phyloP scores from a whole-genome alignment of 2,113 vertebrate genomes.

The Alethe diademata region DNA sequence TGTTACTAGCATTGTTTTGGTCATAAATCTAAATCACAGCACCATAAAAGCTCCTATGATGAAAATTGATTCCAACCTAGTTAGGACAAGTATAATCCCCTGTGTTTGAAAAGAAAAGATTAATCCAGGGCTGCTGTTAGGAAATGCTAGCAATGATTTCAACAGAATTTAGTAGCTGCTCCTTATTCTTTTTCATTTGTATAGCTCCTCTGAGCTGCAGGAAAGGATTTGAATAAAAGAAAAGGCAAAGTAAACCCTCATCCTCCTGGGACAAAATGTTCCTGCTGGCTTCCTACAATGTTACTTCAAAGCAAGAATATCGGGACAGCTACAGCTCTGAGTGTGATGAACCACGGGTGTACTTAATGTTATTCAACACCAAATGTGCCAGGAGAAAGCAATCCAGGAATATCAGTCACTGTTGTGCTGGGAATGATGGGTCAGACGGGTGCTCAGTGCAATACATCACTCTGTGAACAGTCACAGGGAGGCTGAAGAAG shows the following conservation, averaged over 20 bases:
- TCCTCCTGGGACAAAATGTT: conserved; percentile 27
- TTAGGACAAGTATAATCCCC: background rate
- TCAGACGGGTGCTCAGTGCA: background rate
- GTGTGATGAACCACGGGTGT: background rate
- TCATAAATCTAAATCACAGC: background rate
- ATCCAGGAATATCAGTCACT: background rate
- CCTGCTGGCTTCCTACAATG: background rate
- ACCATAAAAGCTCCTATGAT: background rate
- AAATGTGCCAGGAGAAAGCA: background rate
- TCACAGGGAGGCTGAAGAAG: background rate
- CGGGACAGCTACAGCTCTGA: background rate
- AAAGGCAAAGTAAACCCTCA: background rate
- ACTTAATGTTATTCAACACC: background rate
- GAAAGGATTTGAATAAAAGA: conserved; percentile 28
- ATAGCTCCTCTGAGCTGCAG: background rate
- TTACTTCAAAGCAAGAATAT: conserved; percentile 10
- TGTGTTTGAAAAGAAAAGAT: background rate
- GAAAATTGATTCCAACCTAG: background rate
- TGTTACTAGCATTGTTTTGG: background rate
- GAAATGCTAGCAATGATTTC: background rate
- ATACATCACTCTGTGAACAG: background rate
- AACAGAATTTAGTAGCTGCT: background rate
- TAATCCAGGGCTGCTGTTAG: background rate
- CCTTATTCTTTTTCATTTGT: background rate
- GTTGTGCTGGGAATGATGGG: background rate